A percentile compares a stretch with the other conserved stretches of the same genome.
Conservation (phyloP, 1,140 invertebrate species). For the Rhizoglyphus robini region DNA sequence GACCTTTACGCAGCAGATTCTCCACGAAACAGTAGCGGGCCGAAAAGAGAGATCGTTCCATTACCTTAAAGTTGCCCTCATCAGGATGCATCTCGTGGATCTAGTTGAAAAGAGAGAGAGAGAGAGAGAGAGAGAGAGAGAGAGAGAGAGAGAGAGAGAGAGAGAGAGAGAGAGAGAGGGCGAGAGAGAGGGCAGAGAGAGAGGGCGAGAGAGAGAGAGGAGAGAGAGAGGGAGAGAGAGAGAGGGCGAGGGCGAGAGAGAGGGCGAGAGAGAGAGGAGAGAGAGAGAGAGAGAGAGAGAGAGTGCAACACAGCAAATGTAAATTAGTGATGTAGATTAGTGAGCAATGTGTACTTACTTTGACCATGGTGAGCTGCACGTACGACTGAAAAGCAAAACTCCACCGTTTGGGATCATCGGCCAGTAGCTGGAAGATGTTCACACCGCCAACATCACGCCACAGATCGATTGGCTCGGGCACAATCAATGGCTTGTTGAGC, state of each 20-base stretch:
- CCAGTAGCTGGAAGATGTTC: slow-evolving; percentile 74
- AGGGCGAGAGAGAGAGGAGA: too few species aligned
- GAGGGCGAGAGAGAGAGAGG: too few species aligned
- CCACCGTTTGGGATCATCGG: slow-evolving; percentile 62
- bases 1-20: slow-evolving; percentile 45
- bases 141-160: too few species aligned
- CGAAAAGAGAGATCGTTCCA: slow-evolving; percentile 75
- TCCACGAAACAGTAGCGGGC: slow-evolving; percentile 69
- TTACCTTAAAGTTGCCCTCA: slow-evolving; percentile 40
- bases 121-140: too few species aligned
- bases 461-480: slow-evolving; percentile 38
- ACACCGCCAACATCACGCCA: slow-evolving; percentile 68
- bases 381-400: slow-evolving; percentile 73
- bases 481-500: not conserved
- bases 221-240: too few species aligned
- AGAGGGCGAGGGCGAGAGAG: too few species aligned
- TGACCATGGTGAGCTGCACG: slow-evolving; percentile 75
- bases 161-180: too few species aligned
- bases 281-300: too few species aligned
- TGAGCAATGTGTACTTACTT: slow-evolving; percentile 48
- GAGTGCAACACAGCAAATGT: too few species aligned
- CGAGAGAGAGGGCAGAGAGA: too few species aligned
- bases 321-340: not conserved
- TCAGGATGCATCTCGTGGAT: slow-evolving; percentile 9
- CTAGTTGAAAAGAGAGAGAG: not conserved